Conservation (phyloP, 1,140 invertebrate genomes). For the Paraescarpia echinospica region DNA sequence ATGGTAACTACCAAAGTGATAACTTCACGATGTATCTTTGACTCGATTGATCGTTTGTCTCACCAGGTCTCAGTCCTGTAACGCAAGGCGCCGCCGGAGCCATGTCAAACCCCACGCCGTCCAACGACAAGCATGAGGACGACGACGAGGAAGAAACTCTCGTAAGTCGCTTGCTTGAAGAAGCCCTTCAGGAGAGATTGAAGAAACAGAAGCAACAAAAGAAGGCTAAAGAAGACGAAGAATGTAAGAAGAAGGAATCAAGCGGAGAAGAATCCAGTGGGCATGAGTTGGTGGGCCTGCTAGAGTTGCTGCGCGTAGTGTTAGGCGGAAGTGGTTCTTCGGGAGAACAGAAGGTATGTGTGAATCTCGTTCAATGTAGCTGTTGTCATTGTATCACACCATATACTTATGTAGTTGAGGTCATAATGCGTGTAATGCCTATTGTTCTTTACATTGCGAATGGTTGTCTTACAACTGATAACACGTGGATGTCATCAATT, state of each 20-base stretch:
- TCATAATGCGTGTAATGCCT: too few relatives aligned
- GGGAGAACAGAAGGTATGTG: not conserved
- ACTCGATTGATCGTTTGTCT: not conserved
- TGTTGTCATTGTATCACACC: too few relatives aligned
- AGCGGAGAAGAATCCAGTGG: not conserved
- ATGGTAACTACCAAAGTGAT: too few relatives aligned
- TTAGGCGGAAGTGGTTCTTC: not conserved
- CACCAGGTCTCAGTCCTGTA: not conserved
- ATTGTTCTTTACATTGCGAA: too few relatives aligned
- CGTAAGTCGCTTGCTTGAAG: not conserved
- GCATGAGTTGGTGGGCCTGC: not conserved
- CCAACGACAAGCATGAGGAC: not conserved
- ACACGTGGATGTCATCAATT: too few relatives aligned
- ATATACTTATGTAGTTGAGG: too few relatives aligned
- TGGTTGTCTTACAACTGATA: too few relatives aligned
- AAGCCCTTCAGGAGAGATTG: not conserved
- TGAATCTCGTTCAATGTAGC: too few relatives aligned
- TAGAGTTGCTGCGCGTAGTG: not conserved
- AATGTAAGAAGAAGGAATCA: not conserved
- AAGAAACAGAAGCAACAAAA: not conserved
- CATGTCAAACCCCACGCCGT: not conserved
- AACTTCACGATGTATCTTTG: too few relatives aligned
- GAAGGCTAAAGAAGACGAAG: not conserved
- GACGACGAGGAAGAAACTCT: not conserved
- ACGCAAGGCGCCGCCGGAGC: not conserved